Percentiles rank a stretch among this genome's conserved stretches.
These are phyloP conservation scores for Vidua macroura DNA, from an alignment of 2,113 vertebrate genomes.

Conservation along the genomic window DNA sequence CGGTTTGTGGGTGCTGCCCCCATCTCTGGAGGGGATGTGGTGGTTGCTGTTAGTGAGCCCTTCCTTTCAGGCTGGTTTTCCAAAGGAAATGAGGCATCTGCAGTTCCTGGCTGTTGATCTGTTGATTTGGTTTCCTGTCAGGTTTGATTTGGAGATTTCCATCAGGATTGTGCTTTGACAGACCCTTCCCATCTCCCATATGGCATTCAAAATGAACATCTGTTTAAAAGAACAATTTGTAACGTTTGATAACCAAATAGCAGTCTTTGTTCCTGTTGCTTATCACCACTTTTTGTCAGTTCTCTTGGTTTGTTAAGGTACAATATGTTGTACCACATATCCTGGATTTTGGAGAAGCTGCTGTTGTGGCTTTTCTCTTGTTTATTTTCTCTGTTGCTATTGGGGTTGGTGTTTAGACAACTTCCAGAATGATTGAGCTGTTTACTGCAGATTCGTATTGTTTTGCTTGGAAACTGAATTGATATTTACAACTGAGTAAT, in stretches of 20 bases:
- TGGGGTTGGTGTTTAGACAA: not conserved
- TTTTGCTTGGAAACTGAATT: not conserved
- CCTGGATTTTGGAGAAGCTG: not conserved
- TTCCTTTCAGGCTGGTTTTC: not conserved
- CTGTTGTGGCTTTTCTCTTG: not conserved
- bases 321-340: accelerated
- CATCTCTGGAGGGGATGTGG: accelerated
- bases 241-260: not conserved
- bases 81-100: not conserved
- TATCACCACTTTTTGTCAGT: not conserved
- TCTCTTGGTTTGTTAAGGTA: not conserved
- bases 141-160: not conserved
- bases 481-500: not conserved
- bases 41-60: not conserved
- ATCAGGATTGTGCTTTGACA: not conserved
- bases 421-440: conserved; percentile 10
- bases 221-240: not conserved
- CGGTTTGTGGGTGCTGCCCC: not conserved
- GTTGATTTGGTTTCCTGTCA: not conserved
- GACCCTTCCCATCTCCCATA: not conserved
- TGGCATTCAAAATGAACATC: not conserved
- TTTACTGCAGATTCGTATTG: not conserved
- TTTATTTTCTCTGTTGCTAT: not conserved
- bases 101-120: not conserved
- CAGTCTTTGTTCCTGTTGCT: not conserved